Base-by-base conservation (phyloP, 2,888 invertebrate species). In the Tenthredo amoena region DNA sequence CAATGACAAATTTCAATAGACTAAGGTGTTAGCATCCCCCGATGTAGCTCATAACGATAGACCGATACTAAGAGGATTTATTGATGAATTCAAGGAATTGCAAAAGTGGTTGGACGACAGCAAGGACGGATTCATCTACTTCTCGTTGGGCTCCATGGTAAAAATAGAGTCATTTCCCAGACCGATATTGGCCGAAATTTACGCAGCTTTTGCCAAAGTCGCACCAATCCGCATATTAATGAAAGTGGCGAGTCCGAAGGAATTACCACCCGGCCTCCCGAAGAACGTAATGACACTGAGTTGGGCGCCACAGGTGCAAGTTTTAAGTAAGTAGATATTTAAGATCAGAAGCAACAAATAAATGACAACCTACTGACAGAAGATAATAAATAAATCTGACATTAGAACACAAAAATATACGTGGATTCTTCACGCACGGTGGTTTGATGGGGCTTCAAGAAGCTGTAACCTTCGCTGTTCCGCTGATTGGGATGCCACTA, bases 381-480 rank as follows among this genome's bases (percentile, higher is more conserved):
- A 15, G 18, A 21, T 37, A 1, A 81, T 15, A 1, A n/a, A n/a
- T 62, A 5, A 4, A 81, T 58, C 15, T 58, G 34, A 6, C 40
- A 72, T 1, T 85, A 92, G 92, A 90, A 26, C 93, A 93, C 85
- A 89, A 90, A 82, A 93, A 93, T 79, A 85, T 89, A 0, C 89
- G 88, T 81, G 91, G 50, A 18, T 93, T 93, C 79, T 87, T 93
- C 2, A 91, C 92, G 3, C 92, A 93, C 34, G 92, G 93, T 9
- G 93, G 93, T 34, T 74, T 91, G 0, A 88, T 92, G 91, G 88
- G 92, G 4, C 89, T 89, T 4, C 88, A 88, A 47, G 93, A 93
- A 86, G 88, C 93, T 7, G 72, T 92, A 12, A 86, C 88, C 34
- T 88, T 81, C 37, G 91, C 87, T 2, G 89, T 93, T 0, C 93